Conservation (phyloP, 2,888 invertebrate genomes). For the Megaustenia siamemsis region DNA sequence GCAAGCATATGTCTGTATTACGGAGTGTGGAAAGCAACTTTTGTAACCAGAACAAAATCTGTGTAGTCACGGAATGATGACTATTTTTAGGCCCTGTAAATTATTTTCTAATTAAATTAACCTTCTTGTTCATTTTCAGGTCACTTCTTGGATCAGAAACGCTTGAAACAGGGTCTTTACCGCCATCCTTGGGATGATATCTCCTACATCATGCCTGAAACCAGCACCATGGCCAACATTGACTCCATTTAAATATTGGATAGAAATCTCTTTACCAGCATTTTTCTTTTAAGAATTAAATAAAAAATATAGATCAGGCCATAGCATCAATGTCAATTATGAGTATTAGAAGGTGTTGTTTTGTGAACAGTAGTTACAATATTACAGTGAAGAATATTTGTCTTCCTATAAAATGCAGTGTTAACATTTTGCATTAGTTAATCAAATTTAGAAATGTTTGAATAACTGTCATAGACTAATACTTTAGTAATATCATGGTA, state of each 20-base stretch:
- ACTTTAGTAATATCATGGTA: too few relatives aligned
- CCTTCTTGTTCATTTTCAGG: too few relatives aligned
- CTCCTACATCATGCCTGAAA: slow-evolving; percentile 89
- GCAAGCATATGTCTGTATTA: too few relatives aligned
- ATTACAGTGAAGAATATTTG: neutral
- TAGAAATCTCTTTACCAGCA: neutral
- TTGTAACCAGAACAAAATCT: too few relatives aligned
- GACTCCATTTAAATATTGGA: slow-evolving; percentile 33
- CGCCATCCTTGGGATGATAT: slow-evolving; percentile 99
- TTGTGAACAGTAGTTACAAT: neutral
- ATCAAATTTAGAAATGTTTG: too few relatives aligned
- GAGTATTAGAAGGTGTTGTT: neutral
- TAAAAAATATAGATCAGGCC: slow-evolving; percentile 7
- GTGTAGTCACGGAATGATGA: too few relatives aligned
- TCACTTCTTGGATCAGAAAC: slow-evolving; percentile 98
- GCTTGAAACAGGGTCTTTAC: slow-evolving; percentile 98
- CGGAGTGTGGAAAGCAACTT: too few relatives aligned
- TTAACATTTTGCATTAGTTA: neutral
- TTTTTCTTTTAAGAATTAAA: neutral
- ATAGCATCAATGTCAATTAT: neutral
- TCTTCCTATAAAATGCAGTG: slow-evolving; percentile 1
- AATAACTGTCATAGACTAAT: too few relatives aligned
- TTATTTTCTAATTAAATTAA: too few relatives aligned
- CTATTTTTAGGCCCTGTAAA: too few relatives aligned
- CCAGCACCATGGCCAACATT: slow-evolving; percentile 30